Evolutionary conservation across 2,797 vertebrate species (phyloP), one percentile per base, ranked within the genome.

Genomic region (Chanos chanos): DNA sequence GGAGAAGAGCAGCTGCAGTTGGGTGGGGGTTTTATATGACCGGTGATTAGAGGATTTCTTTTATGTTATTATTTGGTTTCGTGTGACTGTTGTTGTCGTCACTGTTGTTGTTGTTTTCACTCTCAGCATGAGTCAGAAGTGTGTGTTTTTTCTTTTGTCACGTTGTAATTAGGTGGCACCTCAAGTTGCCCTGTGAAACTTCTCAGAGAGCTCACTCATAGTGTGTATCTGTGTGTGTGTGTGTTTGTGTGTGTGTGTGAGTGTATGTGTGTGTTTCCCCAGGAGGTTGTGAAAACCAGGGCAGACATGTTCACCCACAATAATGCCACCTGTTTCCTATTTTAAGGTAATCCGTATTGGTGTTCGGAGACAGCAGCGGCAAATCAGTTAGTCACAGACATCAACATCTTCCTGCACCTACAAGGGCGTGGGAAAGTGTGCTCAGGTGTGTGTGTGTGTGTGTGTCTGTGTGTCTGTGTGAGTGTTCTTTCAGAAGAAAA

Each of bases 351-450:
- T 58, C 60, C 58, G 53, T 25, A 48, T 43, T 59, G 13, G 61
- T 53, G 19, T 53, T 53, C 54, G 21, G 36, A 54, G 61, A 69
- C 67, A 64, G 13, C n/a, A 52, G 54, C 47, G 7, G 10, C 52
- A 69, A 62, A 69, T 69, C 67, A 64, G 33, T 69, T 69, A 34
- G 67, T 69, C 61, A 64, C 36, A 45, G 54, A 53, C 19, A 25
- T 19, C 24, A 25, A 24, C 43, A 50, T 63, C 24, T 30, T 44
- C 41, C 33, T 31, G 33, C 47, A 16, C 30, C 33, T 21, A 7
- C 12, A 43, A 34, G 41, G 9, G 43, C 65, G 50, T 55, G 44
- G 21, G 52, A 62, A 61, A 68, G 47, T 51, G 36, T 16, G 9
- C 40, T 19, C 40, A 28, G 16, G 19, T 4, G 8, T n/a, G n/a